Percentiles rank a stretch among this genome's conserved stretches.
These are phyloP conservation scores for Sinella curviseta DNA, from an alignment of 1,140 invertebrate species.

Conservation along the genomic window DNA sequence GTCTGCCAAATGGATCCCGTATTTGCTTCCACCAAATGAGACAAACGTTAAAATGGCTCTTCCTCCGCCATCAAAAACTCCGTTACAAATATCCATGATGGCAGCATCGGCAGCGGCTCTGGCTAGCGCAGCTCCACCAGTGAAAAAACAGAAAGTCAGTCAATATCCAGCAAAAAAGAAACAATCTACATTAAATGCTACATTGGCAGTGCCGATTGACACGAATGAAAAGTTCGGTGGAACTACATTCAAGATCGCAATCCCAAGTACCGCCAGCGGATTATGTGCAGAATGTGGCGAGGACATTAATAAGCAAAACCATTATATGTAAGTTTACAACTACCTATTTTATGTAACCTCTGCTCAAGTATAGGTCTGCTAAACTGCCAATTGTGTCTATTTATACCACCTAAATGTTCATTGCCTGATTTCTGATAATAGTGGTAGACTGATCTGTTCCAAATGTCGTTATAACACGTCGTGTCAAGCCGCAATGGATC, in stretches of 20 bases:
- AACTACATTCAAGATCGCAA: neutral
- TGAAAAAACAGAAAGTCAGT: neutral
- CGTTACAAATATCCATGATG: neutral
- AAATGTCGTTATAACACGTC: conserved; percentile 75
- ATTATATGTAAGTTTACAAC: conserved; percentile 66
- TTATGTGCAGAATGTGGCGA: conserved; percentile 69
- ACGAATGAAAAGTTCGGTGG: conserved; percentile 1
- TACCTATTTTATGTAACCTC: no score
- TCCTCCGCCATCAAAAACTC: neutral
- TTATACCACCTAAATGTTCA: conserved; percentile 45
- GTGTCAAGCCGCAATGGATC: conserved; percentile 71
- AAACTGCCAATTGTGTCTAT: conserved; percentile 48
- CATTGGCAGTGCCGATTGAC: neutral
- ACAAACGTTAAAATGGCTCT: neutral
- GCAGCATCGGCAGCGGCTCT: neutral
- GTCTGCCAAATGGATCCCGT: neutral
- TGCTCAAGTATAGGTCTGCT: no score
- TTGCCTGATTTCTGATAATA: no score
- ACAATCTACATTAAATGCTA: neutral
- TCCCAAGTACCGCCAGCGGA: neutral
- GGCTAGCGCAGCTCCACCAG: neutral
- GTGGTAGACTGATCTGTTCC: conserved; percentile 69
- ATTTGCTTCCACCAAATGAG: neutral
- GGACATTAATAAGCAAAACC: conserved; percentile 64
- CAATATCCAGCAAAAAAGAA: neutral